phyloP scores from a whole-genome alignment of 2,888 invertebrate genomes.

The Drosophila rubida region DNA sequence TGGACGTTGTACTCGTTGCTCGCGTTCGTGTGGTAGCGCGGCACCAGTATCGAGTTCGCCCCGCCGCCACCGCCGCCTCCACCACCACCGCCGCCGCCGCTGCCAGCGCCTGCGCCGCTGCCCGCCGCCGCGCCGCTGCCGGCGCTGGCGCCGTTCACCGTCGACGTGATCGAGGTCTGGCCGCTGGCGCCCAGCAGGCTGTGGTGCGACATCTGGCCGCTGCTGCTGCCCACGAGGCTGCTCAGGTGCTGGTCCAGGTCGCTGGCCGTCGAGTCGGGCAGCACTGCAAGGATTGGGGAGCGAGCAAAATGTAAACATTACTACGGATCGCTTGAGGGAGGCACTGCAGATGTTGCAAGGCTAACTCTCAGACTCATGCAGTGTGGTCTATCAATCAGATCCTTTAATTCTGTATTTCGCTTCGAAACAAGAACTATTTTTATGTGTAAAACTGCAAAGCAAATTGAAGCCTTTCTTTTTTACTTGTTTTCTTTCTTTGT shows the following conservation, averaged over 20 bases:
- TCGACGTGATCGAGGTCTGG: slow-evolving; percentile 85
- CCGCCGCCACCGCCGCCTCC: slow-evolving; percentile 59
- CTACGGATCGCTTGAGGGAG: too few relatives aligned
- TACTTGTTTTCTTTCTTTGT: too few relatives aligned
- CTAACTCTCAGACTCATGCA: too few relatives aligned
- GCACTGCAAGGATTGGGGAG: slow-evolving; percentile 86
- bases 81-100: slow-evolving; percentile 50
- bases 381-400: too few relatives aligned
- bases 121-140: slow-evolving; percentile 60
- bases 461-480: too few relatives aligned
- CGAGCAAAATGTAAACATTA: too few relatives aligned
- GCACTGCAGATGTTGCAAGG: neutral
- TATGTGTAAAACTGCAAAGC: too few relatives aligned
- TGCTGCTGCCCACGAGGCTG: slow-evolving; percentile 87
- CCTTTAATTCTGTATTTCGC: too few relatives aligned
- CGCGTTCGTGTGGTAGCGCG: slow-evolving; percentile 87
- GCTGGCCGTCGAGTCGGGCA: slow-evolving; percentile 91
- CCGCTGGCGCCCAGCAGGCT: slow-evolving; percentile 84
- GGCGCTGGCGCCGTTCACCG: slow-evolving; percentile 79
- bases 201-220: slow-evolving; percentile 85
- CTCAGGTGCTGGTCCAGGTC: slow-evolving; percentile 91
- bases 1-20: slow-evolving; percentile 88
- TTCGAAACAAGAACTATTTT: too few relatives aligned
- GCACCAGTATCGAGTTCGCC: slow-evolving; percentile 87
- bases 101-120: slow-evolving; percentile 51